Base-by-base conservation (phyloP, 2,113 vertebrate species). In the Smithornis capensis region DNA sequence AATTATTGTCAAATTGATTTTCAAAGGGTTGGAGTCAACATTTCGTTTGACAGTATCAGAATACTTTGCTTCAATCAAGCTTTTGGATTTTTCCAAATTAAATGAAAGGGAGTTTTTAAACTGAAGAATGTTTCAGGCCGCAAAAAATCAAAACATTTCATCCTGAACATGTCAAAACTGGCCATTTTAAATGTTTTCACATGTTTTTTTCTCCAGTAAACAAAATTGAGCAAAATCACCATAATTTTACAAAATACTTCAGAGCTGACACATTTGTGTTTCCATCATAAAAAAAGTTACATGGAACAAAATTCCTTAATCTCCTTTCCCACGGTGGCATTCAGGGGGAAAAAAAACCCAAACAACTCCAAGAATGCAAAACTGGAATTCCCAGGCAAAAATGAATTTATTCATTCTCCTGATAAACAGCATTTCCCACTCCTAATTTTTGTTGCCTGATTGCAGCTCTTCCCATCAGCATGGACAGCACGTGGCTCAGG, bases 1-100 rank as follows among this genome's bases (percentile, higher is more conserved):
- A 95, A 90, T 87, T 81, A 90, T 95, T 95, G 94, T 94, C 96
- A 96, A 96, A 94, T 93, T 92, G 85, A 88, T 97, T 97, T 95
- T 86, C 87, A 83, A 90, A 86, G 83, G 79, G 50, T 95, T 95
- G 95, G 94, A 96, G 92, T 93, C 92, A 94, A 88, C 25, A 3
- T 91, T 83, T 69, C 67, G 0, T 90, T 65, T 94, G 92, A 93
- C 94, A 92, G 55, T 63, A 75, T 92, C 35, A 0, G 89, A 93
- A 89, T 84, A 83, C 23, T 93, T 90, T 2, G 4, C 42, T 94
- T 97, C 91, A 86, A 62, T 95, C 85, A 90, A 88, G 90, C 67
- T 77, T 90, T 70, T 77, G 88, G 92, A 53, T 86, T 92, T 80
- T 90, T 95, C 83, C 75, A 77, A 92, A 95, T 86, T 73, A 92